Percentiles rank a stretch among this genome's conserved stretches.
Conservation (phyloP, 2,888 invertebrate species). For the Dastarcus helophoroides region DNA sequence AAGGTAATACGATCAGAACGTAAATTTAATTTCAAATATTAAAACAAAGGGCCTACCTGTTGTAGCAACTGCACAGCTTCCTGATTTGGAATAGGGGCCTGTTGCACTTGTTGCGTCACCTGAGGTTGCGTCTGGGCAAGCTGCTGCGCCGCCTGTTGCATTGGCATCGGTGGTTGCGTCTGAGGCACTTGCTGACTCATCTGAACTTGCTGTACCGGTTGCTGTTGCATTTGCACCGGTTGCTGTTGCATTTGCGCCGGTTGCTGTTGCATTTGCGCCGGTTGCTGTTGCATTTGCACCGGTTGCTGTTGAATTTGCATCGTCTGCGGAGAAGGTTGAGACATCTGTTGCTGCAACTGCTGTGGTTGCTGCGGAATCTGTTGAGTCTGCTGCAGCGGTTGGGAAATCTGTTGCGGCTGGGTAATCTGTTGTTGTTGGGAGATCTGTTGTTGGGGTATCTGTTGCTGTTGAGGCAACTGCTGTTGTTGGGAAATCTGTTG, state of each 20-base stretch:
- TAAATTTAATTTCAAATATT: too few species aligned
- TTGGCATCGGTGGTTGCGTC: constrained; percentile 14
- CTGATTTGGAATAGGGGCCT: constrained; percentile 2
- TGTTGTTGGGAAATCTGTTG: constrained; percentile 13
- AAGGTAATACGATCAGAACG: too few species aligned
- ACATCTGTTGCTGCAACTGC: constrained; percentile 12
- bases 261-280: constrained; percentile 3
- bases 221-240: constrained; percentile 10
- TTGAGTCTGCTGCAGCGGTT: constrained; percentile 9
- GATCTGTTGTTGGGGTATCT: constrained; percentile 13
- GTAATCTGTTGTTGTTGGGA: constrained; percentile 11
- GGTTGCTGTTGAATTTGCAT: constrained; percentile 9
- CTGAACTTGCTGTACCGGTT: constrained; percentile 11
- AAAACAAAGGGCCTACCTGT: too few species aligned
- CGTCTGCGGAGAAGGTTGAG: constrained; percentile 17
- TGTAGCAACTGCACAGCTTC: constrained; percentile 18
- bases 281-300: constrained; percentile 6
- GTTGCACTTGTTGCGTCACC: constrained; percentile 13
- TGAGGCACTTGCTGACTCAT: constrained; percentile 10
- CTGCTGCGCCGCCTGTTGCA: constrained; percentile 13
- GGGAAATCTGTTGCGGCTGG: constrained; percentile 9
- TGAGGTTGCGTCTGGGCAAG: constrained; percentile 8
- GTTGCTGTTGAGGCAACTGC: constrained; percentile 11
- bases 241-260: constrained; percentile 11
- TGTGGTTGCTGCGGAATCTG: constrained; percentile 11